phyloP scores from a whole-genome alignment of 2,113 vertebrate genomes.

The Athene cunicularia region DNA sequence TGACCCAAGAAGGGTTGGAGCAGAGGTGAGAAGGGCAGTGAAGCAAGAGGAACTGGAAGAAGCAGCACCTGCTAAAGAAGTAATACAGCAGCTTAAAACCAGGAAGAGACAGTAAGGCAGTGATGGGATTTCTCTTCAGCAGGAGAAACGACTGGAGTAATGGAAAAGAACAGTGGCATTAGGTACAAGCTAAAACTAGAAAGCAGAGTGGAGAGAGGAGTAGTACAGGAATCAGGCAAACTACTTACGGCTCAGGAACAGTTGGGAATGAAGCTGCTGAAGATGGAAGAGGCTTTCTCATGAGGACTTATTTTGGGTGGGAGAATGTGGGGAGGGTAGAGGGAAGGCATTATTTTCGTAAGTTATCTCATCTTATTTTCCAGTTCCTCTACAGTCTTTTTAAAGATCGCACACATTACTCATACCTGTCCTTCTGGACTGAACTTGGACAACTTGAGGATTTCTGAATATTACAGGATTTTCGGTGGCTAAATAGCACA shows the following conservation, averaged over 20 bases:
- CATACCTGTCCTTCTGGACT: background rate
- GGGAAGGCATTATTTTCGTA: background rate
- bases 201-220: background rate
- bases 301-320: background rate
- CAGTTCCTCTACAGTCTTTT: background rate
- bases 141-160: background rate
- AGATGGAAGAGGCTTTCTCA: background rate
- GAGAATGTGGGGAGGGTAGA: background rate
- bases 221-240: rapidly evolving
- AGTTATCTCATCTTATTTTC: background rate
- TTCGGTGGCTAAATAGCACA: background rate
- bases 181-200: background rate
- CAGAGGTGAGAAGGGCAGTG: background rate
- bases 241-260: background rate
- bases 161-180: background rate
- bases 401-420: background rate
- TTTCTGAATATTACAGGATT: background rate
- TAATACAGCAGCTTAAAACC: background rate
- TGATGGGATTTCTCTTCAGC: background rate
- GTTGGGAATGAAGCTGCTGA: background rate
- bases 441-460: background rate
- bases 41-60: background rate
- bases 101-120: background rate
- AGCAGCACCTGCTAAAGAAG: background rate
- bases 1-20: background rate